Base-by-base conservation (phyloP, 1,140 invertebrate genomes). In the Papilio xuthus region DNA sequence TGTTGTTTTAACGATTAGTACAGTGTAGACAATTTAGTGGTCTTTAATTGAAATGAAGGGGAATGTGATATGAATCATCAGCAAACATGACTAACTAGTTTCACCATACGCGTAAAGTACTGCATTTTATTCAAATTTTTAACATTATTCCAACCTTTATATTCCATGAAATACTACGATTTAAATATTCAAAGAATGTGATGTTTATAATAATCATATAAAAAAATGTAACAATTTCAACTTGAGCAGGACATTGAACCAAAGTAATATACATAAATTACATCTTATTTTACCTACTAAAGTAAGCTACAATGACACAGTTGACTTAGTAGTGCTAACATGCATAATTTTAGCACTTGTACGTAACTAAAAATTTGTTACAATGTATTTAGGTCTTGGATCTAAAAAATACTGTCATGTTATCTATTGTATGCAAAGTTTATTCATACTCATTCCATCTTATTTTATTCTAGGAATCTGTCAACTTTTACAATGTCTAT, bases 41-140 rank as follows among this genome's bases (percentile, higher is more conserved):
- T 73, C 71, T 73, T 70, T 73, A 73, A 73, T 73, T 73, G 41
- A 73, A 73, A 73, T 73, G 71, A 73, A 47, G 37, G 71, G 71
- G 71, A 73, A 73, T 73, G 71, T 73, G 23, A 47, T 44, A 73
- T 73, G 71, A 73, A 47, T 42, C 71, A 42, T 41, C 32, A 32
- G 26, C 28, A 26, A 12, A 67, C 28, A 70, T 67, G 60, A 67
- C 26, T 67, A 28, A 67, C 60, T 67, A 32, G 60, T 67, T 67
- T 6, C 60, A 67, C 60, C 26, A 67, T 67, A 67, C 18, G 26
- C 23, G 60, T 67, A 67, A 32, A 67, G 60, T 67, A 67, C 26
- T 18, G 60, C 60, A 63, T 63, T 63, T 63, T 63, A 63, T 67
- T 67, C 15, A 67, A 63, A 67, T 67, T 23, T 23, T 26, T 7